A percentile compares a stretch with the other conserved stretches of the same genome.
These are phyloP conservation scores for Drosophila aff. DNA, from an alignment of 1,140 invertebrate species.

Conservation along the genomic window DNA sequence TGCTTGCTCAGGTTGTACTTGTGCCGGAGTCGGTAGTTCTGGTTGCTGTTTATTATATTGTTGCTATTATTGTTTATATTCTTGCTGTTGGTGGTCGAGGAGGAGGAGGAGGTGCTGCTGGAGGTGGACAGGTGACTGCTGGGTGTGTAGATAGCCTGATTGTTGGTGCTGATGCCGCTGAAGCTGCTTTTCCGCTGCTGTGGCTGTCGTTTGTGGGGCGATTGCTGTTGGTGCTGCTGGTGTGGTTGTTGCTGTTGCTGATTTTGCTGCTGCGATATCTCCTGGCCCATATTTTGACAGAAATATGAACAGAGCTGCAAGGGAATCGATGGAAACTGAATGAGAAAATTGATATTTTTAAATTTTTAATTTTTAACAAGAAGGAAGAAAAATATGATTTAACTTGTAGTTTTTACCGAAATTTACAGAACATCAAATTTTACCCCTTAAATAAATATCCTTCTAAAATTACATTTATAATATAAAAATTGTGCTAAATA, in stretches of 20 bases:
- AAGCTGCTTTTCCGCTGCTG: slow-evolving; percentile 55
- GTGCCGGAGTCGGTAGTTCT: slow-evolving; percentile 71
- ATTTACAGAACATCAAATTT: too few relatives aligned
- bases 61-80: slow-evolving; percentile 13
- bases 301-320: slow-evolving; percentile 78
- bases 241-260: slow-evolving; percentile 67
- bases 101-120: slow-evolving; percentile 43
- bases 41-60: slow-evolving; percentile 44
- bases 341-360: background rate
- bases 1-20: slow-evolving; percentile 78
- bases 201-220: slow-evolving; percentile 50
- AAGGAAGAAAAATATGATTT: too few relatives aligned
- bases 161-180: slow-evolving; percentile 41
- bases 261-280: slow-evolving; percentile 83
- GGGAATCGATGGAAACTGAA: background rate
- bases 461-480: too few relatives aligned
- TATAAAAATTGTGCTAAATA: too few relatives aligned
- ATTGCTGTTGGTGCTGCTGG: slow-evolving; percentile 61
- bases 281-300: slow-evolving; percentile 84
- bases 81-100: slow-evolving; percentile 3
- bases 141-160: slow-evolving; percentile 64
- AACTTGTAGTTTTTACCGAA: too few relatives aligned
- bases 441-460: too few relatives aligned
- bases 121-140: slow-evolving; percentile 57
- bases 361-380: too few relatives aligned